phyloP scores from a whole-genome alignment of 2,113 vertebrate species.

The Chloropsis cyanopogon region DNA sequence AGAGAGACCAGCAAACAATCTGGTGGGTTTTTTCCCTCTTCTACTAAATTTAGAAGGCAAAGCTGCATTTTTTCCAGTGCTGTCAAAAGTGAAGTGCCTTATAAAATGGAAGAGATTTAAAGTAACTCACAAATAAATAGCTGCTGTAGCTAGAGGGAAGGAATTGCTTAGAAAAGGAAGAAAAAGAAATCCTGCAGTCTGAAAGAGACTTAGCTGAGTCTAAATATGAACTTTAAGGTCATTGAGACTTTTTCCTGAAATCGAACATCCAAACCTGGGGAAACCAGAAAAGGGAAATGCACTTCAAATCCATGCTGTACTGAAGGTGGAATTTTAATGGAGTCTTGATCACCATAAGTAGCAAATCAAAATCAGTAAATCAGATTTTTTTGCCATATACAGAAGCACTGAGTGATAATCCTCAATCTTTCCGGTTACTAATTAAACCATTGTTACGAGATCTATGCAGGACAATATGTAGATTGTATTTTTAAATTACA shows the following conservation, averaged over 20 bases:
- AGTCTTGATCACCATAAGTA: not conserved
- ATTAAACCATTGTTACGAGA: not conserved
- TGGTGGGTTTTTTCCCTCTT: not conserved
- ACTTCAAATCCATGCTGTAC: not conserved
- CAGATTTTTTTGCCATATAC: not conserved
- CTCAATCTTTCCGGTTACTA: not conserved
- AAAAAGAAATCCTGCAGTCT: conserved; percentile 11
- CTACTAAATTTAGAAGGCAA: conserved; percentile 55
- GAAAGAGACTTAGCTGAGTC: conserved; percentile 27
- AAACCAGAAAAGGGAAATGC: not conserved
- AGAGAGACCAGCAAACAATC: conserved; percentile 47
- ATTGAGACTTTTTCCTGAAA: not conserved
- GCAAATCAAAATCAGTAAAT: not conserved
- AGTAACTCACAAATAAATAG: conserved; percentile 58
- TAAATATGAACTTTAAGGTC: conserved; percentile 28
- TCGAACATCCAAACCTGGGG: not conserved
- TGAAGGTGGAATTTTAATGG: not conserved
- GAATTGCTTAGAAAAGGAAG: conserved; percentile 12
- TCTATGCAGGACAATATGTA: not conserved
- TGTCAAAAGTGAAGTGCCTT: conserved; percentile 53
- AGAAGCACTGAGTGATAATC: not conserved
- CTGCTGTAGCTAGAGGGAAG: conserved; percentile 32
- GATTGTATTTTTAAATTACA: not conserved
- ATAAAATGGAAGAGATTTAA: conserved; percentile 57
- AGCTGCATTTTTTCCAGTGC: conserved; percentile 24